Base-by-base conservation (phyloP, 2,113 vertebrate genomes). In the Paramisgurnus dabryanus region DNA sequence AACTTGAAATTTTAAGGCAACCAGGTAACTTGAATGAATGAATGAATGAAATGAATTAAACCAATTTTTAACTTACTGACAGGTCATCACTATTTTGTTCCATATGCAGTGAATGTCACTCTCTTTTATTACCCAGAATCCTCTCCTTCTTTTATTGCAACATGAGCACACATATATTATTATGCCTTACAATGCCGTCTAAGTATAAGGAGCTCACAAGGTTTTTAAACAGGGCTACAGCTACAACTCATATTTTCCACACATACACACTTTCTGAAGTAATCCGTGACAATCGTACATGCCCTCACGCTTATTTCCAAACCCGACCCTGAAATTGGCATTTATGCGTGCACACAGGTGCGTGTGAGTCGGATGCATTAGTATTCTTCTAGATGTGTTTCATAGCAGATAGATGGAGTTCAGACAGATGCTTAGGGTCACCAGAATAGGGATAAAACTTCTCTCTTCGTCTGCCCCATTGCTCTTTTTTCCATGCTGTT, bases 331-430 rank as follows among this genome's bases (percentile, higher is more conserved):
- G 72, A 63, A 47, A 63, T 50, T 27, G 22, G 39, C 61, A 4
- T 65, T 61, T 39, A 68, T 39, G 47, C 39, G 0, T 15, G 10
- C 57, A 39, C 45, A 57, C 67, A 64, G 10, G 47, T 8, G 50
- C 43, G 49, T 82, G 60, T 50, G 67, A 13, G 4, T 10, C 39
- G 13, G 34, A 55, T 39, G n/a, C n/a, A 74, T 80, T 82, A 77
- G 78, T 63, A 77, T 82, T 82, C 80, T 41, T 18, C 18, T 5
- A 22, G 60, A 13, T 39, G 55, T 69, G 45, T 69, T 76, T 76
- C 12, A 1, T 41, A 71, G 63, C 68, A 60, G 71, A 78, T 75
- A 66, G 66, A 78, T 81, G 12, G 50, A 49, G 61, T 40, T 50
- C 58, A n/a, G 43, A 39, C 45, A 65, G 72, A 68, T 40, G 22